Evolutionary conservation across 2,113 vertebrate species (phyloP).

Genomic region (Corynorhinus townsendii): DNA sequence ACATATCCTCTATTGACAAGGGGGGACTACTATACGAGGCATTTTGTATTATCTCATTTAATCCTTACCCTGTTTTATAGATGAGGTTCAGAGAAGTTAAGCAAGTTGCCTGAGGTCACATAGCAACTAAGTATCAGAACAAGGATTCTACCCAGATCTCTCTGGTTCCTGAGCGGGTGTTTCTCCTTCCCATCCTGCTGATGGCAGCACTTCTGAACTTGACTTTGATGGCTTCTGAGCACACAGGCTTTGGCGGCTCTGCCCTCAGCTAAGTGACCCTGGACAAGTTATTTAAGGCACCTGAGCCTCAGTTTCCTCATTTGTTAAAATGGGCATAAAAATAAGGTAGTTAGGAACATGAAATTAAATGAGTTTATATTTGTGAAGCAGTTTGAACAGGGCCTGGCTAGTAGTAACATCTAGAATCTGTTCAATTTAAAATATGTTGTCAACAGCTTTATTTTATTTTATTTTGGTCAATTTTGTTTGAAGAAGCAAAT

Average conservation of each 20-base stretch:
- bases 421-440: conserved; percentile 12
- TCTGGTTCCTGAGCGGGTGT: neutral
- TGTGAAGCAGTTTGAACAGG: neutral
- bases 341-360: neutral
- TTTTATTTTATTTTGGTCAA: neutral
- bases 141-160: neutral
- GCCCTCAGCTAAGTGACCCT: neutral
- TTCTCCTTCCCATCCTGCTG: neutral
- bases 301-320: neutral
- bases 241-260: neutral
- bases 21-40: neutral
- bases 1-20: neutral
- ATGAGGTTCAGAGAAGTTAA: conserved; percentile 11
- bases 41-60: neutral
- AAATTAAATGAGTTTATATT: neutral
- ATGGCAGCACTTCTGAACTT: neutral
- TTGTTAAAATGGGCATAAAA: neutral
- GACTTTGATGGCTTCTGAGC: neutral
- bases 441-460: neutral
- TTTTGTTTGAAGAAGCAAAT: conserved; percentile 31
- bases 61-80: neutral
- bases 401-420: neutral
- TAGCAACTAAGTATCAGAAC: neutral
- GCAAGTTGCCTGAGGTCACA: neutral
- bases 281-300: neutral